phyloP scores from a whole-genome alignment of 2,888 invertebrate species.

The Entomobrya multifasciata region DNA sequence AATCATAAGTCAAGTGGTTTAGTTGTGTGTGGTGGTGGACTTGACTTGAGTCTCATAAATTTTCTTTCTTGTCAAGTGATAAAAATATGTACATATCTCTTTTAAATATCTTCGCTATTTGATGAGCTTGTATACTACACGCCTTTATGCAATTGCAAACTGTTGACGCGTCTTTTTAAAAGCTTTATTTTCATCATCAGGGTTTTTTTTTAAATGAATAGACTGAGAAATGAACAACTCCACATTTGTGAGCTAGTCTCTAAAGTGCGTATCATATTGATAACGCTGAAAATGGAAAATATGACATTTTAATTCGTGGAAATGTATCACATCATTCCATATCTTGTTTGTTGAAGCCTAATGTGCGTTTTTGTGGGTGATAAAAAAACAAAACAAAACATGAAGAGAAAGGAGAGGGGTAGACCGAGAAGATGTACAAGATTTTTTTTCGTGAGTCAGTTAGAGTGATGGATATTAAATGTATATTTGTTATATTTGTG shows the following conservation, averaged over 20 bases:
- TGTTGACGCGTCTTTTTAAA: conserved; percentile 34
- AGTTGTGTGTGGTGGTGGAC: not conserved
- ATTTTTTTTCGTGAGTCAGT: not conserved
- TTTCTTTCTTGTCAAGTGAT: conserved; percentile 33
- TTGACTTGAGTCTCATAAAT: conserved; percentile 40
- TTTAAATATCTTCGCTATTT: not conserved
- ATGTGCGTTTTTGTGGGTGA: conserved; percentile 5
- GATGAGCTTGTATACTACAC: not conserved
- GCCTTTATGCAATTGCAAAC: not conserved
- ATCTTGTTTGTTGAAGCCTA: conserved; percentile 27
- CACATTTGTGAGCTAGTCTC: conserved; percentile 25
- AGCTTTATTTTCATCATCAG: conserved; percentile 5
- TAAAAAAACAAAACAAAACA: not conserved
- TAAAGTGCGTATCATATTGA: conserved; percentile 57
- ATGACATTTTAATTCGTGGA: conserved; percentile 69
- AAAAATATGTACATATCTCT: conserved; percentile 16
- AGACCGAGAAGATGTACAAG: too few relatives aligned
- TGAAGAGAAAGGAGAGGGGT: not conserved
- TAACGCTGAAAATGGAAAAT: conserved; percentile 57
- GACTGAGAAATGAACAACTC: not conserved
- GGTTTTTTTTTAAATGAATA: not conserved
- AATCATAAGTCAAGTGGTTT: conserved; percentile 12
- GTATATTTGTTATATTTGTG: conserved; percentile 1
- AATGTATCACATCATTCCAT: conserved; percentile 61
- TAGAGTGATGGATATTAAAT: not conserved